These are phyloP conservation scores for Anoplophora glabripennis DNA, from an alignment of 1,140 invertebrate genomes.

Conservation along the genomic window DNA sequence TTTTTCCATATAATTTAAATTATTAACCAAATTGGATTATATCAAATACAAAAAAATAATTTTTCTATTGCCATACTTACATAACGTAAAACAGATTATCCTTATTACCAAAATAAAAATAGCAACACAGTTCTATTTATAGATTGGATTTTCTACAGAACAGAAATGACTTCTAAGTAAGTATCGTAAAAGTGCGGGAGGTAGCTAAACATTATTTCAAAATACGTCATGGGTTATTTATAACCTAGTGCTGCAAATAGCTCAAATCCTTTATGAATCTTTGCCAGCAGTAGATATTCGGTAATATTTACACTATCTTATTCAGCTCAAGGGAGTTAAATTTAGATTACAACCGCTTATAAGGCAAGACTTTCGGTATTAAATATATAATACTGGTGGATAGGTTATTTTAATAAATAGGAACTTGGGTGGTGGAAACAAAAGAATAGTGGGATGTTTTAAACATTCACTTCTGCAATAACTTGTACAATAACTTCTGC, in stretches of 20 bases:
- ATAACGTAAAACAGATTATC: too few relatives aligned
- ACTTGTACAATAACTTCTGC: too few relatives aligned
- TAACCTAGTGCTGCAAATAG: conserved; percentile 31
- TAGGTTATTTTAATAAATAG: conserved; percentile 21
- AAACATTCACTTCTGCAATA: too few relatives aligned
- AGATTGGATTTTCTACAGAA: background rate
- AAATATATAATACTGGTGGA: conserved; percentile 1
- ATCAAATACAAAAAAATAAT: too few relatives aligned
- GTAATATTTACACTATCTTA: conserved; percentile 23
- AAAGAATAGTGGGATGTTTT: background rate
- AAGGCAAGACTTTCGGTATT: conserved; percentile 8
- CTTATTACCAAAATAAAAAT: too few relatives aligned
- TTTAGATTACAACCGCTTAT: conserved; percentile 9
- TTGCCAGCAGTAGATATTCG: conserved; percentile 17
- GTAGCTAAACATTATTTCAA: conserved; percentile 20
- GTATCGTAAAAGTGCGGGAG: conserved; percentile 22
- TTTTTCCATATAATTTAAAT: conserved; percentile 11
- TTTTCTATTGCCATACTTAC: too few relatives aligned
- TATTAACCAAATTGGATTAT: background rate
- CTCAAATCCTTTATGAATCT: conserved; percentile 16
- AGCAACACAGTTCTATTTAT: background rate
- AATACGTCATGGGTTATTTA: conserved; percentile 30
- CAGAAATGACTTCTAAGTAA: conserved; percentile 19
- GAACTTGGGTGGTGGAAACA: conserved; percentile 11
- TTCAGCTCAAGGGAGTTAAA: background rate